Evolutionary conservation across 1,140 invertebrate species (phyloP).

Genomic region (Harpegnathos saltator): DNA sequence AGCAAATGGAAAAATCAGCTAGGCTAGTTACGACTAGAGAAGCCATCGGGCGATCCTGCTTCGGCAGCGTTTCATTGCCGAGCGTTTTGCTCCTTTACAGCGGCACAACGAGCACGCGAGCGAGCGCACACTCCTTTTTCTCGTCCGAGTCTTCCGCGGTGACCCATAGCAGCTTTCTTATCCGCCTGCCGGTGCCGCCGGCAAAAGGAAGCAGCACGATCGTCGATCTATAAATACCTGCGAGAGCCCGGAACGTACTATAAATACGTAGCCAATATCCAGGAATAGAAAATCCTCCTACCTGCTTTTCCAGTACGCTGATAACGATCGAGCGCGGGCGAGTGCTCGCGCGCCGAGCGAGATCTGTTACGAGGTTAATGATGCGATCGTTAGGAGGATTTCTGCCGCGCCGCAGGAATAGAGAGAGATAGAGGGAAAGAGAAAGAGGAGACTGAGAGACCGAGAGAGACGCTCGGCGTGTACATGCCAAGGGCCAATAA

Average conservation of each 20-base stretch:
- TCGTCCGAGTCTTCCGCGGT: conserved; percentile 52
- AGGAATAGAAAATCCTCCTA: conserved; percentile 71
- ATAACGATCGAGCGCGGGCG: conserved; percentile 30
- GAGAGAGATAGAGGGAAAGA: too few relatives aligned
- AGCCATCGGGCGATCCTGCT: conserved; percentile 4
- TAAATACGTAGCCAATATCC: conserved; percentile 67
- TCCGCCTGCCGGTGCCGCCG: conserved; percentile 53
- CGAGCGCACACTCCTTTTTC: conserved; percentile 54
- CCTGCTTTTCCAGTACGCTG: conserved; percentile 37
- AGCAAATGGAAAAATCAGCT: neutral
- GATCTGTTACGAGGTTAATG: conserved; percentile 62
- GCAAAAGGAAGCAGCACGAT: conserved; percentile 47
- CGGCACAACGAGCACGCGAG: conserved; percentile 24
- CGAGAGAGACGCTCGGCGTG: neutral
- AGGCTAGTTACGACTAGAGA: neutral
- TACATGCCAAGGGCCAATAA: conserved; percentile 36
- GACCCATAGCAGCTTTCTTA: conserved; percentile 69
- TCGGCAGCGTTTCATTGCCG: conserved; percentile 4
- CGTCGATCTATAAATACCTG: conserved; percentile 68
- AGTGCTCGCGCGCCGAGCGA: conserved; percentile 47
- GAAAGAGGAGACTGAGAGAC: too few relatives aligned
- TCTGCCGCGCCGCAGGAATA: neutral
- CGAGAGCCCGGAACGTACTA: conserved; percentile 69
- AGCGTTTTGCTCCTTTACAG: conserved; percentile 40
- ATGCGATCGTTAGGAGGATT: conserved; percentile 41